These are phyloP conservation scores for Muscidifurax raptorellus DNA, from an alignment of 1,140 invertebrate species.

Conservation along the genomic window DNA sequence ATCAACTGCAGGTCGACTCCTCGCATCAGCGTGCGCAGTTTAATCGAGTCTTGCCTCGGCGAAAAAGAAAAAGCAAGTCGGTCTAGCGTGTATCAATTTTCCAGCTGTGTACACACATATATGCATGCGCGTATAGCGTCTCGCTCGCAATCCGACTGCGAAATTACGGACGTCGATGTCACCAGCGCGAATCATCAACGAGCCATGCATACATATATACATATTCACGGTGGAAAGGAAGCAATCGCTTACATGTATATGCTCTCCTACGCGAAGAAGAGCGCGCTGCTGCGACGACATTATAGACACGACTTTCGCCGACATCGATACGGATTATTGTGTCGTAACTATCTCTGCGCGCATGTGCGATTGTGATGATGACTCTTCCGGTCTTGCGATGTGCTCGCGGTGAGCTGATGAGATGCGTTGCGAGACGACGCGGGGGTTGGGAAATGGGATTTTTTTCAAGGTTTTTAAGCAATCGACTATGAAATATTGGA, in stretches of 20 bases:
- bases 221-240: background rate
- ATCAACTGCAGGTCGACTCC: no score
- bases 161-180: constrained; percentile 37
- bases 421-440: background rate
- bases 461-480: no score
- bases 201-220: background rate
- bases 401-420: constrained; percentile 2
- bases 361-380: background rate
- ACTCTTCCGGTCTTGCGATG: background rate
- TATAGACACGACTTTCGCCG: constrained; percentile 49
- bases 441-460: no score
- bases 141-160: constrained; percentile 1
- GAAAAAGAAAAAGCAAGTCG: background rate
- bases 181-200: background rate
- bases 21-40: no score
- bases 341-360: constrained; percentile 42
- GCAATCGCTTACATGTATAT: background rate
- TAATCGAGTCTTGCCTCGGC: background rate
- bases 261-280: background rate
- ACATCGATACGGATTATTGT: constrained; percentile 56
- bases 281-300: background rate
- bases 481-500: no score
- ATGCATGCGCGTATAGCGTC: background rate
- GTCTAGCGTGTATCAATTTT: background rate
- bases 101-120: background rate